Evolutionary conservation across 1,140 invertebrate species (phyloP).

Genomic region (Cydia splendana): DNA sequence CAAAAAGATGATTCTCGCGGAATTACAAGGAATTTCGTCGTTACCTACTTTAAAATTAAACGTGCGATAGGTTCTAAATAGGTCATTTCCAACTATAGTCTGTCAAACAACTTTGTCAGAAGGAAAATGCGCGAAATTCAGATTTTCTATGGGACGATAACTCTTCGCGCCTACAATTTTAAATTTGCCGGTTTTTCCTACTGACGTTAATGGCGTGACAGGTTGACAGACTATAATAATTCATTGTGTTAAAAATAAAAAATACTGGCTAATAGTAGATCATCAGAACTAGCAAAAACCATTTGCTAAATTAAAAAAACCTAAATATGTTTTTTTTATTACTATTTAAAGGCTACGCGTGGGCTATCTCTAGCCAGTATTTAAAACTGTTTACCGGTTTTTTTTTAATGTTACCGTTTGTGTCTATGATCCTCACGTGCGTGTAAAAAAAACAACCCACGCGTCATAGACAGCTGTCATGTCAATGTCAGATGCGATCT

Average conservation of each 20-base stretch:
- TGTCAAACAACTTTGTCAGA: too few species aligned
- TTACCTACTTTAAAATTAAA: too few species aligned
- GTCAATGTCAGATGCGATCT: conserved; percentile 20
- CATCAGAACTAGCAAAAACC: not conserved
- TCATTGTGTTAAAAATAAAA: not conserved
- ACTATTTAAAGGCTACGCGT: not conserved
- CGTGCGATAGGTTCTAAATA: too few species aligned
- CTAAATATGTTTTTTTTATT: not conserved
- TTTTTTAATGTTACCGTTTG: not conserved
- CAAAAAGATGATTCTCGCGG: too few species aligned
- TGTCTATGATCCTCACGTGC: not conserved
- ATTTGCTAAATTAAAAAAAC: not conserved
- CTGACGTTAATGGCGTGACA: too few species aligned
- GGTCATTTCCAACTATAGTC: too few species aligned
- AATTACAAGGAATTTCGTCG: too few species aligned
- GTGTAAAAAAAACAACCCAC: not conserved
- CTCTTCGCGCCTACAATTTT: too few species aligned
- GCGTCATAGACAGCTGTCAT: not conserved
- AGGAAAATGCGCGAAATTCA: too few species aligned
- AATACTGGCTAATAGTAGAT: not conserved
- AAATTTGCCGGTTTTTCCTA: too few species aligned
- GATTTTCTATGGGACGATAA: too few species aligned
- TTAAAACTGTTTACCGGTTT: not conserved
- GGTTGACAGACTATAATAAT: not conserved
- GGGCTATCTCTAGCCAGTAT: too few species aligned